Evolutionary conservation across 2,797 vertebrate species (phyloP), one percentile per base, ranked within the genome.

Genomic region (Garrulus glandarius): DNA sequence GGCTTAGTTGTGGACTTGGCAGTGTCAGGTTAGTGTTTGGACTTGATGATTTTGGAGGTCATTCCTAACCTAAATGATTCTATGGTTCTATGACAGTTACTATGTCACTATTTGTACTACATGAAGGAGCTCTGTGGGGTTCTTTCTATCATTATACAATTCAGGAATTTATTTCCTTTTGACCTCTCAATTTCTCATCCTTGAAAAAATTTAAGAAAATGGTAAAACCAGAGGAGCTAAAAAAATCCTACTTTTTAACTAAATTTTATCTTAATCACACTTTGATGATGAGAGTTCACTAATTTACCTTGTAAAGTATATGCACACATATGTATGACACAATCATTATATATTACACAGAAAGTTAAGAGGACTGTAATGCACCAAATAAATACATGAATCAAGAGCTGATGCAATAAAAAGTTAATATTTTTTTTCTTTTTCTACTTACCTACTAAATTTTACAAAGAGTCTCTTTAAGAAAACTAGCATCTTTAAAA

Each of bases 1-100:
- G 11, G 32, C 41, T 71, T 36, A 36, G 19, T 18, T 47, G 39
- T 36, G 39, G 34, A 21, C 11, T 84, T 72, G 27, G 16, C 16
- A 79, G 16, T 9, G 10, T 29, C 36, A 60, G 49, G 18, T 61
- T 44, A 61, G 27, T 37, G 18, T 4, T 3, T 68, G 24, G 21
- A 61, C 18, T 32, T 1, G 0, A 29, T 37, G 0, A 29, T 34
- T 37, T 63, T 69, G 37, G 37, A 39, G 8, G 6, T 46, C 4
- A 39, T 63, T 63, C 50, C 29, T 43, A 34, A 27, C 5, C 3
- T 27, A 23, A 74, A 50, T 50, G 3, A 17, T 61, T 68, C 24
- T 21, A 20, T 11, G 12, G 4, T 55, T 85, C 47, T 74, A 13
- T 34, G 21, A 69, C 24, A 19, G 11, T 27, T 46, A 18, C 5